Base-by-base conservation (phyloP, 2,888 invertebrate species). In the Eudasyphora cyanicolor region DNA sequence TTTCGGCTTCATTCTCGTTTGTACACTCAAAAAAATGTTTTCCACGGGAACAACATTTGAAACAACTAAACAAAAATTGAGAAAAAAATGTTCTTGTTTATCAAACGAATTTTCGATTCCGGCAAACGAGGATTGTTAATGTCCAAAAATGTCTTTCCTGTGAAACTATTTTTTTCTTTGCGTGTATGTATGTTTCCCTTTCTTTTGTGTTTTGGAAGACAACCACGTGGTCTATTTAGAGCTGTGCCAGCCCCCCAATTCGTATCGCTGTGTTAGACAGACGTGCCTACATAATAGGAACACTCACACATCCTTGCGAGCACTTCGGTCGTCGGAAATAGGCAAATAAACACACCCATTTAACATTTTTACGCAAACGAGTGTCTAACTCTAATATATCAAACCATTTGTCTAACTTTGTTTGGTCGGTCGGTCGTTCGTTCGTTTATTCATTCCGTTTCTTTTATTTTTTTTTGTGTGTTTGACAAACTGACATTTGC, bases 341-440 rank as follows among this genome's bases (percentile, higher is more conserved):
- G 24, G 74, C 74, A 49, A 67, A 24, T 32, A 60, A 70, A 76
- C 74, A 82, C 78, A 71, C 78, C 64, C 51, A 64, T 71, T 79
- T 64, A 35, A 19, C 57, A 27, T 54, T 54, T 70, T 24, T 57
- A 38, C 51, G 32, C 38, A 38, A 24, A 19, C 17, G 1, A 17
- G 49, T 19, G 19, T 74, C 51, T 60, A 45, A 49, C 42, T 57
- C 60, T 60, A 60, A 82, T 76, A 79, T 79, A 76, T 83, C 70
- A 76, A 79, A 74, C 35, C 74, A 75, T 80, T 80, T 83, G 77
- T 80, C 70, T 75, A 77, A 83, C 74, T 70, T 57, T 77, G 69
- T 75, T 62, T 60, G 60, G 32, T 79, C n/a, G n/a, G n/a, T n/a
- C n/a, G n/a, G n/a, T n/a, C n/a, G n/a, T n/a, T 67, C 29, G 49